Conservation (phyloP, 1,140 invertebrate genomes). For the Drosophila gunungcola region DNA sequence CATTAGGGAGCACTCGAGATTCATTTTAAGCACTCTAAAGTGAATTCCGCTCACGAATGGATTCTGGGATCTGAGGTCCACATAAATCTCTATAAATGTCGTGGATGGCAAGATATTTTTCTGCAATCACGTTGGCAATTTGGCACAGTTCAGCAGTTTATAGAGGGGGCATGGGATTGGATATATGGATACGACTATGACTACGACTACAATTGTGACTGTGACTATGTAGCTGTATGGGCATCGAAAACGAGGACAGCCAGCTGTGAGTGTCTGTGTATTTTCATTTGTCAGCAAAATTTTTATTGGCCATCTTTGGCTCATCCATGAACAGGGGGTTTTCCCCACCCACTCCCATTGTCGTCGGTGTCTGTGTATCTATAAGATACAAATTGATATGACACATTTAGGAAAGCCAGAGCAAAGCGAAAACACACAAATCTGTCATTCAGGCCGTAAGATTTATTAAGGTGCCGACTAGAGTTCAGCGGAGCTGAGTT, state of each 20-base stretch:
- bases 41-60: conserved; percentile 33
- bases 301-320: conserved; percentile 62
- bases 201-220: conserved; percentile 5
- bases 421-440: conserved; percentile 51
- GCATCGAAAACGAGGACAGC: conserved; percentile 42
- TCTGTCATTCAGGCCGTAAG: conserved; percentile 61
- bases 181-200: conserved; percentile 14
- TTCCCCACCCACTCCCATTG: not conserved
- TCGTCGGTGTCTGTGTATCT: conserved; percentile 30
- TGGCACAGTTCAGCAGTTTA: conserved; percentile 76
- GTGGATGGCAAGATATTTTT: conserved; percentile 47
- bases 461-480: conserved; percentile 63
- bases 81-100: conserved; percentile 61
- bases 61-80: conserved; percentile 14
- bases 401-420: conserved; percentile 59
- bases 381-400: conserved; percentile 74
- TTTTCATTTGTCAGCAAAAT: conserved; percentile 70
- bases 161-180: conserved; percentile 20
- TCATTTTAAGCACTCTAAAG: conserved; percentile 47
- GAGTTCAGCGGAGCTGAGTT: conserved; percentile 17
- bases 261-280: conserved; percentile 20
- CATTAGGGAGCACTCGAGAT: conserved; percentile 29
- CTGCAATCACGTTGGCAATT: conserved; percentile 74
- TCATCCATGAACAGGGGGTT: conserved; percentile 33
- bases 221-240: conserved; percentile 9